phyloP scores from a whole-genome alignment of 1,140 invertebrate species.

The Camponotus floridanus region DNA sequence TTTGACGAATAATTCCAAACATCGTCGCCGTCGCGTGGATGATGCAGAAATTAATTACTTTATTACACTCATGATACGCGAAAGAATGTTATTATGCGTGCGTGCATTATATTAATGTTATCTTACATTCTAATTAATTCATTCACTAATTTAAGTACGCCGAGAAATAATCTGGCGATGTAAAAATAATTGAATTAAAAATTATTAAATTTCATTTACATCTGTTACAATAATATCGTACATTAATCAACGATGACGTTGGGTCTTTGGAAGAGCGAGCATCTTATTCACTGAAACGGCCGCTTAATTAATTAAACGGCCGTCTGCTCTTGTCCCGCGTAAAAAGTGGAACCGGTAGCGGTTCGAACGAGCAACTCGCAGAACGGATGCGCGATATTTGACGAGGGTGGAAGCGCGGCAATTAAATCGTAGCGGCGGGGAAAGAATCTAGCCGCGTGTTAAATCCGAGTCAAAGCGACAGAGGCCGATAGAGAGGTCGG shows the following conservation, averaged over 20 bases:
- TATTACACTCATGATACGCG: neutral
- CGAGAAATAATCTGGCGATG: neutral
- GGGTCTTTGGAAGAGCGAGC: neutral
- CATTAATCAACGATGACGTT: neutral
- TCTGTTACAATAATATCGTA: neutral
- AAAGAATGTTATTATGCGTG: neutral
- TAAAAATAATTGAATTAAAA: conserved; percentile 30
- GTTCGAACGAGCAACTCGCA: neutral
- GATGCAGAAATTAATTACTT: conserved; percentile 27
- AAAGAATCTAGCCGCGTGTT: conserved; percentile 37
- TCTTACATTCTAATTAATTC: conserved; percentile 18
- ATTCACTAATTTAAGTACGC: neutral
- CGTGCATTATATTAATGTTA: neutral
- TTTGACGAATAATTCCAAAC: conserved; percentile 16
- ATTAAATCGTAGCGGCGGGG: conserved; percentile 29
- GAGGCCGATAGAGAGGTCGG: neutral
- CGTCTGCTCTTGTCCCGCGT: neutral
- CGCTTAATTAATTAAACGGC: neutral
- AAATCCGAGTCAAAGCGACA: conserved; percentile 50
- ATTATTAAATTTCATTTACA: conserved; percentile 1
- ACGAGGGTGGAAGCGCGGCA: neutral
- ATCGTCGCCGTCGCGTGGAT: neutral
- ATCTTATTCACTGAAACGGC: neutral
- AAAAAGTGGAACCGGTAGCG: neutral
- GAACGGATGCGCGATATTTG: neutral